Conservation (phyloP, 2,113 vertebrate species). For the Emydura subglobosa region DNA sequence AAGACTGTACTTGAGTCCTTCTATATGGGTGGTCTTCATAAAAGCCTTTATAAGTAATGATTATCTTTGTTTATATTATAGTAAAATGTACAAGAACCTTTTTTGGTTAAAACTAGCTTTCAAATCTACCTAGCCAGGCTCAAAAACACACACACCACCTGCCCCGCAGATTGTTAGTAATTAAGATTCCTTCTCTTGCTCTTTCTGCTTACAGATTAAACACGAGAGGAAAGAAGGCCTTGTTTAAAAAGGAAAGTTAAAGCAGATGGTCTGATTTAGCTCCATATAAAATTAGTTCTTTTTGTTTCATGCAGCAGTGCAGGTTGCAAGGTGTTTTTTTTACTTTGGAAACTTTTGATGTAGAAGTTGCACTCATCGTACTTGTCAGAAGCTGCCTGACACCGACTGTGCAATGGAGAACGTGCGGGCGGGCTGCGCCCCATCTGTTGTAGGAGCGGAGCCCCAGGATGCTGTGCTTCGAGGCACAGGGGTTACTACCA, state of each 20-base stretch:
- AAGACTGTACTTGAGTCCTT: accelerated
- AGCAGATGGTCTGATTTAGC: not conserved
- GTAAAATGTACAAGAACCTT: not conserved
- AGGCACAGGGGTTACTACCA: not conserved
- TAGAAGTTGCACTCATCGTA: accelerated
- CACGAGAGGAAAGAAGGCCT: not conserved
- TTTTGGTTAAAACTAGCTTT: not conserved
- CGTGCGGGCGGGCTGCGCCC: too few species aligned
- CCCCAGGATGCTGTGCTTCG: not conserved
- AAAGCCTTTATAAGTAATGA: not conserved
- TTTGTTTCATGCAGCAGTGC: not conserved
- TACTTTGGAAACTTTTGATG: not conserved
- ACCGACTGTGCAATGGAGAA: not conserved
- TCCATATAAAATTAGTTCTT: accelerated
- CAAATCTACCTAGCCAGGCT: accelerated
- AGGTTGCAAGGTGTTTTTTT: too few species aligned
- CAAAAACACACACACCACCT: accelerated
- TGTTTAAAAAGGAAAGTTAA: not conserved
- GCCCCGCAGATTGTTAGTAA: accelerated
- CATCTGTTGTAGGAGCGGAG: not conserved
- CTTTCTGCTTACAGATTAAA: not conserved
- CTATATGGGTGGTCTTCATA: accelerated
- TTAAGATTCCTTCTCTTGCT: accelerated
- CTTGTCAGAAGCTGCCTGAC: accelerated
- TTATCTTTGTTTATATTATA: not conserved